Evolutionary conservation across 2,888 invertebrate genomes (phyloP).

Genomic region (Hirtodrosophila confusa): DNA sequence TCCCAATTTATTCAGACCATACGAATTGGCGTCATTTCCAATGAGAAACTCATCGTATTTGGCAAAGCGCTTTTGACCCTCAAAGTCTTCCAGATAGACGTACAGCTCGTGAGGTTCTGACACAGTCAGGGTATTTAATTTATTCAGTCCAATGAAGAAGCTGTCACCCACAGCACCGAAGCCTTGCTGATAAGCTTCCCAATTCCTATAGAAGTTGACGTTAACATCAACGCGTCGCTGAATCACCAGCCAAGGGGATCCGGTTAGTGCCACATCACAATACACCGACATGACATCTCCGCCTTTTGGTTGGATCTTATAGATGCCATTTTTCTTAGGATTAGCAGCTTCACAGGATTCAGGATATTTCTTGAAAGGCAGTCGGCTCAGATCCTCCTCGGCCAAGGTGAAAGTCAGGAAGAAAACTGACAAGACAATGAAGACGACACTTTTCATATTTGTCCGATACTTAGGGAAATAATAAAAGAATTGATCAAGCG

Average conservation of each 20-base stretch:
- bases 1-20: conserved; percentile 87
- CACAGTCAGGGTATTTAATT: conserved; percentile 79
- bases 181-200: conserved; percentile 23
- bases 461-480: background rate
- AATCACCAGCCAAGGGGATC: conserved; percentile 33
- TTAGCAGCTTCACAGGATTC: conserved; percentile 32
- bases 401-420: conserved; percentile 11
- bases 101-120: conserved; percentile 85
- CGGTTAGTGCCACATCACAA: conserved; percentile 19
- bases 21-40: conserved; percentile 87
- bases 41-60: conserved; percentile 87
- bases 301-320: conserved; percentile 26
- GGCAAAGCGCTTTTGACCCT: conserved; percentile 86
- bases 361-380: conserved; percentile 15
- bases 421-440: conserved; percentile 15
- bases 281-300: conserved; percentile 26
- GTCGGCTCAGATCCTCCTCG: background rate
- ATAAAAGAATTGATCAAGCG: background rate
- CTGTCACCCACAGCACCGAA: conserved; percentile 73
- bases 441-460: conserved; percentile 18
- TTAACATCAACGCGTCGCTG: conserved; percentile 29
- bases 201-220: conserved; percentile 34
- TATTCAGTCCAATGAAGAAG: too few relatives aligned
- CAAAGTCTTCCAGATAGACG: conserved; percentile 87
- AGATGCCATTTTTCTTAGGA: conserved; percentile 39